Evolutionary conservation across 2,888 invertebrate genomes (phyloP).

Genomic region (Tanypteryx hageni): DNA sequence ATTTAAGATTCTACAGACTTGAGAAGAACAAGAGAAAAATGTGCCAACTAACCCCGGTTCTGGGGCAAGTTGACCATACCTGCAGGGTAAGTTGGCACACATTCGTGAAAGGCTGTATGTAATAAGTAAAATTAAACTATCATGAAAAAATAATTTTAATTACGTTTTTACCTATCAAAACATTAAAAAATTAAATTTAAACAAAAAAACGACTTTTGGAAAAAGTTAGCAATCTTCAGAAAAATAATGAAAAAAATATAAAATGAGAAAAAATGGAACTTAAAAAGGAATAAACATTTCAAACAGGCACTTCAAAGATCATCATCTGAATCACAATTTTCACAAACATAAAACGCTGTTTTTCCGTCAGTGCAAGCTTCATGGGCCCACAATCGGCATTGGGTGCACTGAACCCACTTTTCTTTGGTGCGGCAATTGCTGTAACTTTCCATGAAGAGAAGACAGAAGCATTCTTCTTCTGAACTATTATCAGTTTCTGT

Average conservation of each 20-base stretch:
- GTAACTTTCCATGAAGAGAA: neutral
- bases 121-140: neutral
- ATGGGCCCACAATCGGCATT: neutral
- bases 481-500: neutral
- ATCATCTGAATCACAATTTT: neutral
- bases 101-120: neutral
- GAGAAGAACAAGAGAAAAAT: neutral
- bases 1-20: neutral
- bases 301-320: neutral
- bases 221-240: neutral
- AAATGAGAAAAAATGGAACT: neutral
- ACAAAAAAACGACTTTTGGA: neutral
- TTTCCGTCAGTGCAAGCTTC: constrained; percentile 1
- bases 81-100: neutral
- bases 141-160: neutral
- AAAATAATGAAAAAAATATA: neutral
- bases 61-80: neutral
- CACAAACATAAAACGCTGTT: neutral
- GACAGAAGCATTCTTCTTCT: neutral
- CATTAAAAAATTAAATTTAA: neutral
- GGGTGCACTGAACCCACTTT: constrained; percentile 2
- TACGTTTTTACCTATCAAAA: neutral
- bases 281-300: neutral
- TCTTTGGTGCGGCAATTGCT: neutral
- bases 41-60: neutral